These are phyloP conservation scores for Trachelus stipa DNA, from an alignment of 2,888 invertebrate genomes.

Conservation along the genomic window DNA sequence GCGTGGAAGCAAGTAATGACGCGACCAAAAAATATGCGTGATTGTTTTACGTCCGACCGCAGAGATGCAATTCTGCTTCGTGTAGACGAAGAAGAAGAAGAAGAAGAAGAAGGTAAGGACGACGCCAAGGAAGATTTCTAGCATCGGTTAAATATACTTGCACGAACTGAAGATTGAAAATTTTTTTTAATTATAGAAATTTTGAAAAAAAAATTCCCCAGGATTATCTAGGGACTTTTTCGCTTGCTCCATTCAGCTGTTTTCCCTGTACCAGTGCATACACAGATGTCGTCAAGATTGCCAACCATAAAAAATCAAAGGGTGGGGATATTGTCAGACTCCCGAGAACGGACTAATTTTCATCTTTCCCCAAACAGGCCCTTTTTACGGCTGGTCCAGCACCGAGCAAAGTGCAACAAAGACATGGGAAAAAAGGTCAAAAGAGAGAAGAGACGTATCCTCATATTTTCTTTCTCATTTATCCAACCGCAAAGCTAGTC, in stretches of 20 bases:
- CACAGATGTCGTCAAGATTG: too few species aligned
- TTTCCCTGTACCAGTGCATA: too few species aligned
- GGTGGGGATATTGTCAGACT: too few species aligned
- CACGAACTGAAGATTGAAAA: too few species aligned
- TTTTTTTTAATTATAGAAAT: too few species aligned
- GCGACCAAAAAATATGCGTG: constrained; percentile 45
- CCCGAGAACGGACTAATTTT: constrained; percentile 43
- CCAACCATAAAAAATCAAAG: too few species aligned
- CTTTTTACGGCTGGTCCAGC: not conserved
- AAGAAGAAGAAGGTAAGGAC: constrained; percentile 27
- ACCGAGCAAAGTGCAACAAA: not conserved
- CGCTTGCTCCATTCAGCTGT: too few species aligned
- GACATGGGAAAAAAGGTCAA: not conserved
- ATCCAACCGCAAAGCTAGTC: constrained; percentile 53
- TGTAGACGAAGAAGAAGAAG: constrained; percentile 1
- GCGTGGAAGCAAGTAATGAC: constrained; percentile 41
- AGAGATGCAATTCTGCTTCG: constrained; percentile 44
- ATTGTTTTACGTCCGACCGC: constrained; percentile 57
- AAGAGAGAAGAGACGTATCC: not conserved
- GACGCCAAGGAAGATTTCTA: constrained; percentile 26
- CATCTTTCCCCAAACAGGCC: constrained; percentile 39
- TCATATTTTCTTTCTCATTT: constrained; percentile 39
- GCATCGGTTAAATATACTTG: constrained; percentile 5
- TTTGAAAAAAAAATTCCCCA: too few species aligned
- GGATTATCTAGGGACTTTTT: too few species aligned